Evolutionary conservation across 30 jellyfish, hydroid and myxozoan species (phyloP).

Genomic region (Aurelia coerulea): DNA sequence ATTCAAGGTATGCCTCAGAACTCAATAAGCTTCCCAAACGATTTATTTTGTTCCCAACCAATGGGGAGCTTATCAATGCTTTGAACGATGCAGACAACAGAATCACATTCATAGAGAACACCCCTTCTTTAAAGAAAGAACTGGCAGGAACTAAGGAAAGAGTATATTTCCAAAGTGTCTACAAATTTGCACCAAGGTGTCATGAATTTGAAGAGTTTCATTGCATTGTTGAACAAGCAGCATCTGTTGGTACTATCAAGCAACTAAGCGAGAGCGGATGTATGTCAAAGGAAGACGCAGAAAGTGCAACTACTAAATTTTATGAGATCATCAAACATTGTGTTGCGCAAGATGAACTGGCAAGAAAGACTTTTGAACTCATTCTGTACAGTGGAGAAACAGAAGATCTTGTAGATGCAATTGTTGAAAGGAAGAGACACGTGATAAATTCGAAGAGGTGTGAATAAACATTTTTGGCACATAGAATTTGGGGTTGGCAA

Average conservation of each 20-base stretch:
- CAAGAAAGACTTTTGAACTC: slow-evolving; percentile 11
- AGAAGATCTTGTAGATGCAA: slow-evolving; percentile 48
- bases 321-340: slow-evolving; percentile 3
- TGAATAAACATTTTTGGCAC: no score
- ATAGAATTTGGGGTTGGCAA: no score
- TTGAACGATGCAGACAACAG: slow-evolving; percentile 27
- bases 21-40: slow-evolving; percentile 46
- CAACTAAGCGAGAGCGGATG: neutral
- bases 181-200: slow-evolving; percentile 12
- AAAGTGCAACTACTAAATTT: neutral
- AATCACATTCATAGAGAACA: slow-evolving; percentile 36
- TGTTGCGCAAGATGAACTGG: neutral
- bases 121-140: slow-evolving; percentile 27
- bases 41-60: slow-evolving; percentile 46
- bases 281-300: neutral
- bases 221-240: slow-evolving; percentile 48
- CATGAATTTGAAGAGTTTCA: slow-evolving; percentile 31
- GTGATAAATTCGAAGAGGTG: no score
- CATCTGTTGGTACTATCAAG: slow-evolving; percentile 21
- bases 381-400: slow-evolving; percentile 48
- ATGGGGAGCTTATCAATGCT: slow-evolving; percentile 19
- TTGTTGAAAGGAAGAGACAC: slow-evolving; percentile 7
- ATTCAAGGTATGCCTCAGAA: slow-evolving; percentile 18
- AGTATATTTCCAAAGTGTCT: slow-evolving; percentile 46
- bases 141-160: slow-evolving; percentile 24